Percentiles rank a stretch among this genome's conserved stretches.
phyloP scores from a whole-genome alignment of 2,113 vertebrate species.

The Scatophagus argus region DNA sequence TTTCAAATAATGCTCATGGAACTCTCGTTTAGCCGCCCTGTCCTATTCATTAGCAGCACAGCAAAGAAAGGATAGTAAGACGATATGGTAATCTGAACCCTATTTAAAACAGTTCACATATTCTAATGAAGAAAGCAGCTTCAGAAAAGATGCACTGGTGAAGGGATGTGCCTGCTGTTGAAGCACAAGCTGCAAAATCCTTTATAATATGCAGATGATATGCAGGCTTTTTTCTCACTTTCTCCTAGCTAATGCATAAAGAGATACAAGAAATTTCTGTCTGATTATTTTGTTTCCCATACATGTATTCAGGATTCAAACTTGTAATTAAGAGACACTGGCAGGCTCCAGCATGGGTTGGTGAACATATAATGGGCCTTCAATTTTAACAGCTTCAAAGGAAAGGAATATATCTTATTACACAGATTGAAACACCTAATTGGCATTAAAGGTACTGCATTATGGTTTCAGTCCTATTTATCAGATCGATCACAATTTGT shows the following conservation, averaged over 20 bases:
- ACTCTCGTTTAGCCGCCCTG: slow-evolving; percentile 77
- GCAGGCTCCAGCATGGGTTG: slow-evolving; percentile 91
- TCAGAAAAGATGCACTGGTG: slow-evolving; percentile 50
- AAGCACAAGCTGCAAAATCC: slow-evolving; percentile 66
- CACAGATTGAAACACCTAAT: no score
- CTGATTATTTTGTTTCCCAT: slow-evolving; percentile 94
- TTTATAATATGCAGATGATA: slow-evolving; percentile 80
- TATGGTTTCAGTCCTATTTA: no score
- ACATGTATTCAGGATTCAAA: slow-evolving; percentile 90
- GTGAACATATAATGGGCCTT: slow-evolving; percentile 88
- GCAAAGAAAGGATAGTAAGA: slow-evolving; percentile 82
- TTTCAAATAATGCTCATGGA: slow-evolving; percentile 81
- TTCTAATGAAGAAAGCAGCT: slow-evolving; percentile 74
- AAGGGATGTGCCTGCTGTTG: slow-evolving; percentile 21
- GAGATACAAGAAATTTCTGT: slow-evolving; percentile 85
- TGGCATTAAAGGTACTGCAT: no score
- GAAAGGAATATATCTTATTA: no score
- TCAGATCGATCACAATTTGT: no score
- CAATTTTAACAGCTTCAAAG: slow-evolving; percentile 87
- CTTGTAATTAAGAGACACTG: slow-evolving; percentile 96
- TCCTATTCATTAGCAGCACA: slow-evolving; percentile 80
- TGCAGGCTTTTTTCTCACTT: slow-evolving; percentile 61
- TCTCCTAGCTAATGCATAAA: slow-evolving; percentile 75
- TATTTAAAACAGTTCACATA: slow-evolving; percentile 75
- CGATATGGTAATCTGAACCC: slow-evolving; percentile 74